Conservation (phyloP, 2,113 vertebrate genomes). For the Catharus minimus region DNA sequence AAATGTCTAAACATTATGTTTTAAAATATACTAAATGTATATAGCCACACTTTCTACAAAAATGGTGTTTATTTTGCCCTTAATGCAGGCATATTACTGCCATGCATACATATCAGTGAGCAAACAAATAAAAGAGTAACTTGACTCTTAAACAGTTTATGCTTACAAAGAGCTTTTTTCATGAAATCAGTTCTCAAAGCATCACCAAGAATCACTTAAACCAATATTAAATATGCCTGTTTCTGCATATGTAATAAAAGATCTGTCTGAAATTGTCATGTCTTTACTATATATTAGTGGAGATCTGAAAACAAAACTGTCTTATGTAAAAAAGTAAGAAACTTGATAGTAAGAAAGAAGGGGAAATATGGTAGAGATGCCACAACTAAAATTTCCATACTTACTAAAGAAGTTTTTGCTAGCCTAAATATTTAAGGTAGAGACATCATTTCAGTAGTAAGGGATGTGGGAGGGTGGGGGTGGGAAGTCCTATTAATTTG, state of each 20-base stretch:
- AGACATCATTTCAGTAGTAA: background rate
- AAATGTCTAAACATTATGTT: background rate
- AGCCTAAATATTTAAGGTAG: background rate
- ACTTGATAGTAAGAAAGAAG: background rate
- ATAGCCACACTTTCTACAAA: background rate
- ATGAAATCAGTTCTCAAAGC: background rate
- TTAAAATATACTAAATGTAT: background rate
- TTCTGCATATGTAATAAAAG: background rate
- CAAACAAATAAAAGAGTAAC: background rate
- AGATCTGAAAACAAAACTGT: background rate
- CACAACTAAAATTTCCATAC: background rate
- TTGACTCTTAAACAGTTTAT: background rate
- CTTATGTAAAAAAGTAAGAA: background rate
- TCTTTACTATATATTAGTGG: background rate
- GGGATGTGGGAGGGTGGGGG: background rate
- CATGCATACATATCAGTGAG: background rate
- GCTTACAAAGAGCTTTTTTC: background rate
- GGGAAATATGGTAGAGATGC: background rate
- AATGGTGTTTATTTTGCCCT: background rate
- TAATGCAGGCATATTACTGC: background rate
- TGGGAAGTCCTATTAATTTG: background rate
- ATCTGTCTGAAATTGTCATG: background rate
- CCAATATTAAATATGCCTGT: rapidly evolving
- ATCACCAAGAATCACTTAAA: background rate
- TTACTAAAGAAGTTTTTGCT: background rate